phyloP scores from a whole-genome alignment of 2,113 vertebrate genomes.

The Cavia aperea region DNA sequence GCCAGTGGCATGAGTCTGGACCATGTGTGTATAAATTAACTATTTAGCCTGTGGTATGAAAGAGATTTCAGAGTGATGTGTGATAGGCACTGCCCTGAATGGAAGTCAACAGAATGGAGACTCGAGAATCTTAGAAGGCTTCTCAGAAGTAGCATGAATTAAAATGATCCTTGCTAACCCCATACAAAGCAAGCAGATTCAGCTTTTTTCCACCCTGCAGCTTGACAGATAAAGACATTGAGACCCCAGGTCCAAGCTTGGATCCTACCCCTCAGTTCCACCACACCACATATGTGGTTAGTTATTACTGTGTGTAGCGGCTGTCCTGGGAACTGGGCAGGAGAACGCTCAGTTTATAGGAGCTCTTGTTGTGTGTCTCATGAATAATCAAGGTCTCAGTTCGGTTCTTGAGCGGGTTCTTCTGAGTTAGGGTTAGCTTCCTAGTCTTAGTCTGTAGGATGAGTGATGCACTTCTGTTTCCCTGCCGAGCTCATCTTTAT shows the following conservation, averaged over 20 bases:
- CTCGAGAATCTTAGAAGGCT: neutral
- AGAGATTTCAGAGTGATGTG: neutral
- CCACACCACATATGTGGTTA: fast-evolving
- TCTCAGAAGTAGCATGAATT: neutral
- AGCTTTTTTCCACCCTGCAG: neutral
- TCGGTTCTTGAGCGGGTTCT: neutral
- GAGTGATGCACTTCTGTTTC: neutral
- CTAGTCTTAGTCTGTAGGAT: neutral
- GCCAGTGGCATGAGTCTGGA: neutral
- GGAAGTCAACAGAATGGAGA: neutral
- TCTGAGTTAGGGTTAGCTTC: neutral
- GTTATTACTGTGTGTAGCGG: neutral
- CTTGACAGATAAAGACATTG: neutral
- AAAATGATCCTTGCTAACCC: neutral
- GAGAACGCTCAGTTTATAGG: neutral
- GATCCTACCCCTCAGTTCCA: neutral
- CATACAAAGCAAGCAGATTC: neutral
- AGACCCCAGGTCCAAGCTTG: neutral
- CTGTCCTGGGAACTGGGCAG: neutral
- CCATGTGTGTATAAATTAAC: neutral
- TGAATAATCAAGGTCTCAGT: neutral
- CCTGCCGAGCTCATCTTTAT: neutral
- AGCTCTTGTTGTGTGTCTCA: neutral
- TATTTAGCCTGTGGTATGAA: no score
- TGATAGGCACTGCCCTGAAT: neutral